Evolutionary conservation across 2,888 invertebrate species (phyloP).

Genomic region (Oligia strigilis): DNA sequence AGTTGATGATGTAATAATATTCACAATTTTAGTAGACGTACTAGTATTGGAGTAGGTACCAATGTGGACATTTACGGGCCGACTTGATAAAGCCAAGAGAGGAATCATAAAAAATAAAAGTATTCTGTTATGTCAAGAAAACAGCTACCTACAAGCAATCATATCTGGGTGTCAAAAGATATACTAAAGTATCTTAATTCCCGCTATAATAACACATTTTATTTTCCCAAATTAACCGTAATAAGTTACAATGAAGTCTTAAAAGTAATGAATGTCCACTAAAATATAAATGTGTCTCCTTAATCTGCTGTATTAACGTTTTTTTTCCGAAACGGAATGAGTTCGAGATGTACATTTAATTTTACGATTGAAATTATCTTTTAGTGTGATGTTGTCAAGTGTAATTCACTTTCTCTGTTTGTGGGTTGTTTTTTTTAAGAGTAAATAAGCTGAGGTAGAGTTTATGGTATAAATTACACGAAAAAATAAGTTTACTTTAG

Average conservation of each 20-base stretch:
- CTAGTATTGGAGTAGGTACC: too few species aligned
- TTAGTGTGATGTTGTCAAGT: constrained; percentile 26
- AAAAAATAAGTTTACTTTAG: not conserved
- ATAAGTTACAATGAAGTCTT: constrained; percentile 55
- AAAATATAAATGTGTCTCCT: constrained; percentile 57
- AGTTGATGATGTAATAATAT: too few species aligned
- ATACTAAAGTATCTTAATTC: constrained; percentile 13
- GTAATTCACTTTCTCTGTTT: constrained; percentile 41
- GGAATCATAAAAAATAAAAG: not conserved
- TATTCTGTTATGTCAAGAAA: not conserved
- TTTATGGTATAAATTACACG: not conserved
- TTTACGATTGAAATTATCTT: constrained; percentile 60
- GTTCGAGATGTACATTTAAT: constrained; percentile 42
- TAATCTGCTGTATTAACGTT: constrained; percentile 56
- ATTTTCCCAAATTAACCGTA: constrained; percentile 40
- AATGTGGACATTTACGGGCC: too few species aligned
- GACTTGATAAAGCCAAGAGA: too few species aligned
- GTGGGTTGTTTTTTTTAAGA: constrained; percentile 15
- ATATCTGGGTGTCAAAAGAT: constrained; percentile 21
- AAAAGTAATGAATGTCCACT: constrained; percentile 54
- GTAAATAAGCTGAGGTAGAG: not conserved
- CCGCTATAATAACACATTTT: constrained; percentile 30
- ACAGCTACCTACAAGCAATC: not conserved
- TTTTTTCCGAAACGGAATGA: constrained; percentile 42
- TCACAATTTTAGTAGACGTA: too few species aligned